A percentile compares a stretch with the other conserved stretches of the same genome.
phyloP scores from a whole-genome alignment of 1,140 invertebrate species.

The Nebria ingens region DNA sequence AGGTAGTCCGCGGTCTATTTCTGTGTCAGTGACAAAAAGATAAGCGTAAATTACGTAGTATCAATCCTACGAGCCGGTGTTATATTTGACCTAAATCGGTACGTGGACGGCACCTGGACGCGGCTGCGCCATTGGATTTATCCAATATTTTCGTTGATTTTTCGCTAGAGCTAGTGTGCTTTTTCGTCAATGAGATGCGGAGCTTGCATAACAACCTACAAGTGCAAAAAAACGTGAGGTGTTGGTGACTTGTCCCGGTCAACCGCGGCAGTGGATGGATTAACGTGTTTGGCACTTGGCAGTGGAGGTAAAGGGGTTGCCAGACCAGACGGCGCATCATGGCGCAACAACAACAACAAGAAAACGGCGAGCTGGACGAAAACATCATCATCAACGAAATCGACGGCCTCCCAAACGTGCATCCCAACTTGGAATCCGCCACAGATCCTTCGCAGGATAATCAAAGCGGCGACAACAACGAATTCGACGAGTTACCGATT shows the following conservation, averaged over 20 bases:
- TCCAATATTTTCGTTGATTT: slow-evolving; percentile 2
- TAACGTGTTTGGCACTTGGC: background rate
- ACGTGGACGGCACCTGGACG: background rate
- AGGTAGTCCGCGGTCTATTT: slow-evolving; percentile 3
- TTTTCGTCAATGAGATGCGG: background rate
- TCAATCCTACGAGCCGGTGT: background rate
- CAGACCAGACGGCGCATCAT: background rate
- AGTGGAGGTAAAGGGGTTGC: background rate
- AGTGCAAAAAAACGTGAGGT: slow-evolving; percentile 4
- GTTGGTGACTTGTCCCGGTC: background rate
- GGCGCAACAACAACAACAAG: background rate
- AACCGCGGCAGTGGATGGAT: background rate
- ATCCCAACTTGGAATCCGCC: slow-evolving; percentile 50
- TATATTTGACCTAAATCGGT: slow-evolving; percentile 4
- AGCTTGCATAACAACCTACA: background rate
- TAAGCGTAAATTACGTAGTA: background rate
- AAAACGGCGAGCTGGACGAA: slow-evolving; percentile 26
- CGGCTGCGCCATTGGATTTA: slow-evolving; percentile 6
- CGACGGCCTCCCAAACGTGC: slow-evolving; percentile 71
- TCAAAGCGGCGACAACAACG: slow-evolving; percentile 41
- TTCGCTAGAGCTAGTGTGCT: background rate
- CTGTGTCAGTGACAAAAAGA: background rate
- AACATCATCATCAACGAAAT: slow-evolving; percentile 72
- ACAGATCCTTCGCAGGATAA: slow-evolving; percentile 37
- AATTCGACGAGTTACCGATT: slow-evolving; percentile 71